Evolutionary conservation across 2,113 vertebrate genomes (phyloP).

Genomic region (Monarcha castaneiventris): DNA sequence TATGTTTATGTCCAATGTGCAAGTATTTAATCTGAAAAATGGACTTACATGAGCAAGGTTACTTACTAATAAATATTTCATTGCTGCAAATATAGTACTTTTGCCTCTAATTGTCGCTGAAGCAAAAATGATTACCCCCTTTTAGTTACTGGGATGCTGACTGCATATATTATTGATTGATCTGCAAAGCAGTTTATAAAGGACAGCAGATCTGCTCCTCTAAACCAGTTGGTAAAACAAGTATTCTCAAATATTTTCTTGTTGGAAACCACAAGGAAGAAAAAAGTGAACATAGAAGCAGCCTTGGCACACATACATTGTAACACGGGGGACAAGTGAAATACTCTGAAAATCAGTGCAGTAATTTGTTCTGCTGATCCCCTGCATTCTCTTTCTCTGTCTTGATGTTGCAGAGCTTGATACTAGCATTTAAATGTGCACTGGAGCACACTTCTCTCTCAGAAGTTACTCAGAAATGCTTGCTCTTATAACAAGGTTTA

Average conservation of each 20-base stretch:
- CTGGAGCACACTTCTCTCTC: not conserved
- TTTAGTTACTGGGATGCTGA: not conserved
- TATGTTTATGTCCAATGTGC: not conserved
- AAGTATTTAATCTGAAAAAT: not conserved
- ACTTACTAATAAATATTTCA: not conserved
- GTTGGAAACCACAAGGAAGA: not conserved
- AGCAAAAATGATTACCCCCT: not conserved
- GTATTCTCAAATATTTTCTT: not conserved
- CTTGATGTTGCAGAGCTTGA: not conserved
- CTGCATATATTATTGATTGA: not conserved
- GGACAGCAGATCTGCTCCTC: not conserved
- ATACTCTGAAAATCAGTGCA: not conserved
- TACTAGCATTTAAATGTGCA: not conserved
- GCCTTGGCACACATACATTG: not conserved
- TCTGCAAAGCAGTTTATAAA: not conserved
- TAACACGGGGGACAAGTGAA: not conserved
- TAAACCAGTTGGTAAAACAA: not conserved
- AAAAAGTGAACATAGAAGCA: not conserved
- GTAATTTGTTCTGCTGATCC: not conserved
- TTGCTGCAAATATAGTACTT: not conserved
- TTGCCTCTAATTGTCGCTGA: not conserved
- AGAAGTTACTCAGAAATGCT: not conserved
- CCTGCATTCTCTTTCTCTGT: not conserved
- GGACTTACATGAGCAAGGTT: not conserved
- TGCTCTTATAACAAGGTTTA: not conserved